Evolutionary conservation across 37 sponge, comb jelly and placozoan species (phyloP).

Genomic region (Hormiphora californensis): DNA sequence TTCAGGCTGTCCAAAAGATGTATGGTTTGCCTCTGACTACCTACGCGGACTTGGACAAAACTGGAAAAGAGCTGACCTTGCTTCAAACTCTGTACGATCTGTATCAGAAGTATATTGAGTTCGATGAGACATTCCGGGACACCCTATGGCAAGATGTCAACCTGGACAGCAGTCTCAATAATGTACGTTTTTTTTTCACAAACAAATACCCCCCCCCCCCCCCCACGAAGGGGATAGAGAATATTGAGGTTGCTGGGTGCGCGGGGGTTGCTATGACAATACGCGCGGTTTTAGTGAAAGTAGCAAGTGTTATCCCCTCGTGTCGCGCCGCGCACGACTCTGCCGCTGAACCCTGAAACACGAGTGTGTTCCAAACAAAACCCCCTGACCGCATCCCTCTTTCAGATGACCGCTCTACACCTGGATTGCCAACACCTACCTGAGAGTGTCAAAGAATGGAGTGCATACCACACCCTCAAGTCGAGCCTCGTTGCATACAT

Average conservation of each 20-base stretch:
- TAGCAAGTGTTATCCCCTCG: too few species aligned
- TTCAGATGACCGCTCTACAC: slow-evolving; percentile 3
- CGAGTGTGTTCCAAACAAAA: too few species aligned
- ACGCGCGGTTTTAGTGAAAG: too few species aligned
- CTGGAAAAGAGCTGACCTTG: slow-evolving; percentile 69
- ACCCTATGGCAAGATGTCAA: slow-evolving; percentile 81
- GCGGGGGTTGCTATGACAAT: too few species aligned
- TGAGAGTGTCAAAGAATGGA: slow-evolving; percentile 70
- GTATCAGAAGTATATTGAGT: slow-evolving; percentile 71
- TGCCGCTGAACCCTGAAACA: too few species aligned
- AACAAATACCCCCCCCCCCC: too few species aligned
- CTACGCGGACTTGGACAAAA: slow-evolving; percentile 75
- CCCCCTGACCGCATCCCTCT: too few species aligned
- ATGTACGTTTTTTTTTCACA: slow-evolving; percentile 57
- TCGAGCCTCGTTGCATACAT: slow-evolving; percentile 61
- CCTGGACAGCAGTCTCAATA: slow-evolving; percentile 58
- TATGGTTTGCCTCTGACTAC: slow-evolving; percentile 63
- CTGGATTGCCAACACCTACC: slow-evolving; percentile 64
- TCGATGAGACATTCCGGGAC: slow-evolving; percentile 77
- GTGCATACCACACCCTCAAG: slow-evolving; percentile 68
- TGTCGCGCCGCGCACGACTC: too few species aligned
- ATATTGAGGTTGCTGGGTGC: too few species aligned
- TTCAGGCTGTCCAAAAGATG: slow-evolving; percentile 71
- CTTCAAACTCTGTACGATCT: slow-evolving; percentile 67
- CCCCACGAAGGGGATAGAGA: too few species aligned